Percentiles rank a stretch among this genome's conserved stretches.
phyloP scores from a whole-genome alignment of 1,140 invertebrate genomes.

The Asbolus verrucosus region DNA sequence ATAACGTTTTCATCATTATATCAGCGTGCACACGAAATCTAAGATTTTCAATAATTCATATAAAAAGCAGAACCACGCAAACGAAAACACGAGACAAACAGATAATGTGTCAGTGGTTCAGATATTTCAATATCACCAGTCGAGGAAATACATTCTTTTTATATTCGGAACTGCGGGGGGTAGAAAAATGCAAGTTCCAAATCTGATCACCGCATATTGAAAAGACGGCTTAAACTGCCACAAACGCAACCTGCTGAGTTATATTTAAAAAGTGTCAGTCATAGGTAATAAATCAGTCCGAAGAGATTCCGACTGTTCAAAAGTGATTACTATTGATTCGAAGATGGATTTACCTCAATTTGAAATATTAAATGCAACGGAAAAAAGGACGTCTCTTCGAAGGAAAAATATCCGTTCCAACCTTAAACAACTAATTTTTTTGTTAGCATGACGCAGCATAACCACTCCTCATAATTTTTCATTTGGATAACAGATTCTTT shows the following conservation, averaged over 20 bases:
- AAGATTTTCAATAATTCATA: constrained; percentile 14
- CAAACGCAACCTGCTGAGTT: constrained; percentile 17
- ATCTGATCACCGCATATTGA: constrained; percentile 20
- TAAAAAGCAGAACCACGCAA: constrained; percentile 18
- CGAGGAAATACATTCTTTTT: constrained; percentile 22
- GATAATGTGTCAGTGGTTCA: constrained; percentile 6
- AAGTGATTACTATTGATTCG: constrained; percentile 28
- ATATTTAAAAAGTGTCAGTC: constrained; percentile 36
- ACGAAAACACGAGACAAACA: constrained; percentile 14
- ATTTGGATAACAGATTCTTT: constrained; percentile 32
- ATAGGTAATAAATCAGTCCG: constrained; percentile 26
- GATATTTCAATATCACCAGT: constrained; percentile 14
- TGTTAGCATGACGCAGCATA: constrained; percentile 35
- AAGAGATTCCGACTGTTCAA: constrained; percentile 16
- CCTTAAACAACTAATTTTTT: constrained; percentile 35
- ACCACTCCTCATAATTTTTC: constrained; percentile 31
- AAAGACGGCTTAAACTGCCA: constrained; percentile 2
- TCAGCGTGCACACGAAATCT: constrained; percentile 15
- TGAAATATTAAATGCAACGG: constrained; percentile 24
- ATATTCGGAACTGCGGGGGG: constrained; percentile 3
- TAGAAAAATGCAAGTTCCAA: constrained; percentile 3
- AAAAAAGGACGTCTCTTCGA: not conserved
- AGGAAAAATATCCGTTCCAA: constrained; percentile 17
- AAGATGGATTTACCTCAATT: constrained; percentile 27
- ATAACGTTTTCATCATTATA: constrained; percentile 19